phyloP scores from a whole-genome alignment of 2,888 invertebrate genomes.

The Digitonthophagus gazella region DNA sequence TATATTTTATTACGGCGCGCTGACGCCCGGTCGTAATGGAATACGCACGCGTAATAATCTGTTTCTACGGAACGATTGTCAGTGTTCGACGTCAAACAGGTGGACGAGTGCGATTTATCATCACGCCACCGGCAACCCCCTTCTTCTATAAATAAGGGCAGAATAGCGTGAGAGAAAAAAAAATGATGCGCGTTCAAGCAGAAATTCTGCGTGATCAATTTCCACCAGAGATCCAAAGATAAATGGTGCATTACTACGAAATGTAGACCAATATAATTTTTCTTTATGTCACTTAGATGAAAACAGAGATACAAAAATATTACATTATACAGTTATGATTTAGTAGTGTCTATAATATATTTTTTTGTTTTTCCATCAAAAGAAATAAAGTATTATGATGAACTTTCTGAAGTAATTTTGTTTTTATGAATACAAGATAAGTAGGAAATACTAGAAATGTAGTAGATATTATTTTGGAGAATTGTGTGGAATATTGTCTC shows the following conservation, averaged over 20 bases:
- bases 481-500: neutral
- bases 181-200: neutral
- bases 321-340: too few species aligned
- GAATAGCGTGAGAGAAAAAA: neutral
- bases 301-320: too few species aligned
- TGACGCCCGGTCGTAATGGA: constrained; percentile 16
- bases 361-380: too few species aligned
- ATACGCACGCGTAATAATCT: constrained; percentile 22
- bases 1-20: constrained; percentile 21
- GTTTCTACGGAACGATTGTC: constrained; percentile 23
- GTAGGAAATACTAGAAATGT: too few species aligned
- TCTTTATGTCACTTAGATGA: neutral
- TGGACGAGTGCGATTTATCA: constrained; percentile 15
- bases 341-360: too few species aligned
- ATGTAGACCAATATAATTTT: neutral
- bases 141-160: neutral
- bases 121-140: neutral
- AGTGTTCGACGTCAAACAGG: constrained; percentile 14
- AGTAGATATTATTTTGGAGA: too few species aligned
- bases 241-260: neutral
- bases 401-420: too few species aligned
- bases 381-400: too few species aligned
- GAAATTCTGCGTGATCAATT: neutral
- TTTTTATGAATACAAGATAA: too few species aligned
- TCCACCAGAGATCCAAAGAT: neutral